These are phyloP conservation scores for Colletes collaris DNA, from an alignment of 2,888 invertebrate genomes.

Conservation along the genomic window DNA sequence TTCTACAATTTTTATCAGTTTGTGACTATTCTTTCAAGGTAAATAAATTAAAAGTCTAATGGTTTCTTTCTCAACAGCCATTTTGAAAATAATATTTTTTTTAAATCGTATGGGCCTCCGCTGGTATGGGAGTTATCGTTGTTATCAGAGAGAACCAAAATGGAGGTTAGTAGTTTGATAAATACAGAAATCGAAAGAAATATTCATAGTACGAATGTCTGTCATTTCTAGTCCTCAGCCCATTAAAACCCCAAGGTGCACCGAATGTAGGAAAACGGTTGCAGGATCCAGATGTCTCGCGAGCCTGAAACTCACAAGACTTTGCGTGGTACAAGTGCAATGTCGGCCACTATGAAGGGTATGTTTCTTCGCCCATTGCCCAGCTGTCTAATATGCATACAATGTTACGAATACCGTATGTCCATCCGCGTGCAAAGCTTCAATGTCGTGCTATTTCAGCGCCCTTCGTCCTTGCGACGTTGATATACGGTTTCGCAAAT, in stretches of 20 bases:
- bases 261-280: conserved; percentile 15
- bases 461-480: conserved; percentile 49
- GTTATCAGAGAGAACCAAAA: too few species aligned
- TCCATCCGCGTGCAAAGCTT: conserved; percentile 62
- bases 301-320: conserved; percentile 56
- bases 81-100: too few species aligned
- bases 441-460: conserved; percentile 53
- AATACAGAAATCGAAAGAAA: too few species aligned
- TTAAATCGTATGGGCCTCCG: too few species aligned
- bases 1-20: too few species aligned
- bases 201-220: not conserved
- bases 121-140: too few species aligned
- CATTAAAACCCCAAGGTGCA: not conserved
- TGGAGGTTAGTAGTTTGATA: too few species aligned
- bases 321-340: conserved; percentile 57
- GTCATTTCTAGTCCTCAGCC: not conserved
- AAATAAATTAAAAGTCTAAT: too few species aligned
- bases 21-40: too few species aligned
- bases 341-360: conserved; percentile 62
- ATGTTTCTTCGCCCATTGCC: conserved; percentile 71
- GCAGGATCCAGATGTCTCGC: conserved; percentile 65
- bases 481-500: conserved; percentile 39
- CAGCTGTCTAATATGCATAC: conserved; percentile 81
- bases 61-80: too few species aligned
- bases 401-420: conserved; percentile 76